A percentile compares a stretch with the other conserved stretches of the same genome.
phyloP scores from a whole-genome alignment of 2,113 vertebrate genomes.

The Recurvirostra avosetta region DNA sequence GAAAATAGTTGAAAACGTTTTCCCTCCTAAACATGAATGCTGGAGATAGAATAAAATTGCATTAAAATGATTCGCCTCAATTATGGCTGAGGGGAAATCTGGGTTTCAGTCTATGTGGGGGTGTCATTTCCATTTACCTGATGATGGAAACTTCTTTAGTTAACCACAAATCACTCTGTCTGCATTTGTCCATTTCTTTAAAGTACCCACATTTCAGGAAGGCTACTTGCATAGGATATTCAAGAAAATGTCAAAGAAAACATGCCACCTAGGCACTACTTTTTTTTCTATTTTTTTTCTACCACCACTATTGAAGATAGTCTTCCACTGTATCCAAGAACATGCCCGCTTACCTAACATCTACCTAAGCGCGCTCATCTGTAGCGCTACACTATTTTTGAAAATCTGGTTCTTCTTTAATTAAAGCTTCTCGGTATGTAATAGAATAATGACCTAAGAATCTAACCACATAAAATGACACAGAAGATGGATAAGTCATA shows the following conservation, averaged over 20 bases:
- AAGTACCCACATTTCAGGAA: background rate
- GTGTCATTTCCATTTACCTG: background rate
- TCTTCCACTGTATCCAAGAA: background rate
- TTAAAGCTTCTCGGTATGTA: background rate
- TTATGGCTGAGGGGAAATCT: background rate
- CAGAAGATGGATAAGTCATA: background rate
- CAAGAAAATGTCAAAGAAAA: background rate
- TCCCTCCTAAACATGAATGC: background rate
- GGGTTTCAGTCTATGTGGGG: background rate
- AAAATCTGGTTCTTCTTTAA: background rate
- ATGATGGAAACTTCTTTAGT: background rate
- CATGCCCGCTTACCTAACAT: background rate
- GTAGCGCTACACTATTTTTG: background rate
- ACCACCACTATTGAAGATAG: background rate
- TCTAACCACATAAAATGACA: background rate
- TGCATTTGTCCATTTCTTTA: background rate
- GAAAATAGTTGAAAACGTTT: background rate
- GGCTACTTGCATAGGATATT: background rate
- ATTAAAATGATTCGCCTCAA: background rate
- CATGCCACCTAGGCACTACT: too few relatives aligned
- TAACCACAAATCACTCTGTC: background rate
- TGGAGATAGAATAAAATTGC: background rate
- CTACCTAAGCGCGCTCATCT: background rate
- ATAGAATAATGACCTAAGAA: background rate
- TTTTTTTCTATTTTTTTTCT: too few relatives aligned